Percentiles rank a stretch among this genome's conserved stretches.
phyloP scores from a whole-genome alignment of 2,113 vertebrate genomes.

The Caretta caretta region DNA sequence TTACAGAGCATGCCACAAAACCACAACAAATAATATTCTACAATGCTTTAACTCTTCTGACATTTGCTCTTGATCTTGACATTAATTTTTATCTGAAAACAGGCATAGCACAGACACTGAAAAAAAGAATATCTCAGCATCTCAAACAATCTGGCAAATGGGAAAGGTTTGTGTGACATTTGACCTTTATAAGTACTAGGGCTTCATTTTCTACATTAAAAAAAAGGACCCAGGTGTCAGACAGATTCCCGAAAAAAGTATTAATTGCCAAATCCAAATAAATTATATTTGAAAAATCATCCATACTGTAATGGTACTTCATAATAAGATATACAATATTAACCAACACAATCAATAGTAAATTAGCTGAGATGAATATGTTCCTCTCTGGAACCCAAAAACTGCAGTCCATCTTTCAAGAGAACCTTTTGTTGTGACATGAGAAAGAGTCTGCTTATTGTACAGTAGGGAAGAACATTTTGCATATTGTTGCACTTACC shows the following conservation, averaged over 20 bases:
- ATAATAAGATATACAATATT: constrained; percentile 55
- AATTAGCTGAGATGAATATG: constrained; percentile 58
- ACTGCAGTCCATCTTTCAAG: constrained; percentile 43
- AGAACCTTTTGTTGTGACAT: background rate
- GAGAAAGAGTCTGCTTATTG: constrained; percentile 42
- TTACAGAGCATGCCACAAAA: rapidly evolving
- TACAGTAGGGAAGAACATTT: constrained; percentile 23
- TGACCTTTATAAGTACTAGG: constrained; percentile 41
- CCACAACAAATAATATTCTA: background rate
- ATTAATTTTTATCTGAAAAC: background rate
- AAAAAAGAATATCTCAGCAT: rapidly evolving
- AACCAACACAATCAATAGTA: constrained; percentile 66
- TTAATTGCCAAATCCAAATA: constrained; percentile 56
- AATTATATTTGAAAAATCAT: constrained; percentile 1
- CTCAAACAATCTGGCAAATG: background rate
- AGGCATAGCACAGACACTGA: rapidly evolving
- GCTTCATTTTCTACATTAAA: background rate
- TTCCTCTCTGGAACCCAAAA: constrained; percentile 37
- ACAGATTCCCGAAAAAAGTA: constrained; percentile 1
- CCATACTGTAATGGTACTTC: constrained; percentile 40
- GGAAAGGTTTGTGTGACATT: background rate
- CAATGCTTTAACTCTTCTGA: background rate
- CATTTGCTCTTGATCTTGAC: background rate
- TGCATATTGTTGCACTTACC: constrained; percentile 80
- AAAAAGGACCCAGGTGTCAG: background rate